Evolutionary conservation across 1,140 invertebrate genomes (phyloP), one percentile per base, ranked within the genome.

Genomic region (Drosophila tsacasi): DNA sequence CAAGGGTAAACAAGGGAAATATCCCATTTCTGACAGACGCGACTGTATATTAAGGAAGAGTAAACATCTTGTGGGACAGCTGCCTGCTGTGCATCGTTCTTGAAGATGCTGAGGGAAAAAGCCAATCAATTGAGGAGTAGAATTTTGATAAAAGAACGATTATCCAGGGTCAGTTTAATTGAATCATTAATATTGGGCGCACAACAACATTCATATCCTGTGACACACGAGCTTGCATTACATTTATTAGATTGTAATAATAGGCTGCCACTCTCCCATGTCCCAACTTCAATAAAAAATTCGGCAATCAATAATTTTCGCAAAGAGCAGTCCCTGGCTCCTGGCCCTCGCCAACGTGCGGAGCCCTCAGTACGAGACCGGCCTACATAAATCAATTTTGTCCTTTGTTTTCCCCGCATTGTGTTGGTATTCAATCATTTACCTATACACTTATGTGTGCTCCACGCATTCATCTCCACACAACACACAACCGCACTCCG

Each of bases 231-330:
- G 40, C 21, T n/a, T 37, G 6, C 47, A 69, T 66, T 71, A 54
- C 49, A 71, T 42, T 50, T 71, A 59, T 59, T 71, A 40, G 35
- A 49, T 72, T 59, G 17, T 25, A 59, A 49, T 40, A 69, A 49
- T 71, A 39, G 37, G 64, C n/a, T 27, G 40, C 49, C 19, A 12
- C 23, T 19, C 25, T 17, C 19, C 35, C 32, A n/a, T 5, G 23
- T 7, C 23, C 47, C 19, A 3, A 19, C 49, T 68, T 39, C 65
- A 25, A 40, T 42, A 37, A 42, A 50, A 71, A 73, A 49, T 72
- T 79, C 49, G 71, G 61, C 74, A 83, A 83, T 83, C 81, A 83
- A 83, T 83, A 83, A 72, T 67, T 83, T 76, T 66, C 57, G 69
- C 60, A 83, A 83, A 79, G 66, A 63, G 76, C 62, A 39, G 32